A percentile compares a stretch with the other conserved stretches of the same genome.
Conservation (phyloP, 2,113 vertebrate species). For the Potamarius usumacintae region DNA sequence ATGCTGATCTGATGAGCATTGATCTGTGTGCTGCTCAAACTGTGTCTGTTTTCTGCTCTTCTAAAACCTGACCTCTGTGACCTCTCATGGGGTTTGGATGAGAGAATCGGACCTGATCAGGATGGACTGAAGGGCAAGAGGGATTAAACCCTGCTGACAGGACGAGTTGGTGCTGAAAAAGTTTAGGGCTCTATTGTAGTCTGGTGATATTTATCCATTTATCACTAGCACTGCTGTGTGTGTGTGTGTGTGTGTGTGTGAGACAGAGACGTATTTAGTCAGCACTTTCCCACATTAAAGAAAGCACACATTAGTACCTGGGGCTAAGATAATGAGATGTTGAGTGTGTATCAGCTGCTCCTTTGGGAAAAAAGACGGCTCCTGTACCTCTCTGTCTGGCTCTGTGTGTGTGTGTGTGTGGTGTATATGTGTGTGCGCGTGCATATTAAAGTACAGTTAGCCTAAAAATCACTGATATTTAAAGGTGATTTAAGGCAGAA, state of each 20-base stretch:
- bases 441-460: background rate
- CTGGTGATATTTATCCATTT: background rate
- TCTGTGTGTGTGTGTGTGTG: constrained; percentile 1
- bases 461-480: background rate
- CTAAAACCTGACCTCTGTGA: background rate
- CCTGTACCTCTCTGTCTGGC: background rate
- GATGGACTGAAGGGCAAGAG: background rate
- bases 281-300: constrained; percentile 10
- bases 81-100: background rate
- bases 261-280: background rate
- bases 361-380: background rate
- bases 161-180: background rate
- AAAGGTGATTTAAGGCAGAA: background rate
- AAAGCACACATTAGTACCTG: constrained; percentile 17
- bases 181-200: background rate
- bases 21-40: background rate
- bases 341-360: constrained; percentile 9
- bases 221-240: background rate
- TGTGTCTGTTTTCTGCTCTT: constrained; percentile 5
- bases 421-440: background rate
- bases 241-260: background rate
- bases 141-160: background rate
- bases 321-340: constrained; percentile 4
- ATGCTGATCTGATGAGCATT: background rate
- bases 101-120: background rate